Evolutionary conservation across 2,797 vertebrate species (phyloP), one percentile per base, ranked within the genome.

Genomic region (Halcyon leucocephala): DNA sequence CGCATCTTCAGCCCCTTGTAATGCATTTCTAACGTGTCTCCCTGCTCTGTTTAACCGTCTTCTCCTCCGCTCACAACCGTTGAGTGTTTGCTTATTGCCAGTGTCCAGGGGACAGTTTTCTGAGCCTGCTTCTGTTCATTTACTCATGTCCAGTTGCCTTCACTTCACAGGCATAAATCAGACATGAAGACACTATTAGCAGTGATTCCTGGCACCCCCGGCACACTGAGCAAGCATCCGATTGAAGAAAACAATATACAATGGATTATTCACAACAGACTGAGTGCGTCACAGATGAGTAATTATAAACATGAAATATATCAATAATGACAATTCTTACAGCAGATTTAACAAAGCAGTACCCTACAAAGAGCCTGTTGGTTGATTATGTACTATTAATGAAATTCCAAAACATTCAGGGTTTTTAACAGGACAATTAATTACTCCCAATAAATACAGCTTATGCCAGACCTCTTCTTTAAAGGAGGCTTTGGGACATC

Each of bases 241-340:
- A 65, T 58, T 93, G 73, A 81, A 81, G 90, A 82, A 64, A 85
- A 87, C 66, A 79, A 92, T 95, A 93, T 69, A 94, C 90, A 96
- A 96, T 89, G 86, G 89, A 79, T 97, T 97, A 97, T 93, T 98
- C 97, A 97, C 76, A 95, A 64, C 49, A 79, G 57, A 55, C 87
- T 18, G 92, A 86, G 65, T 91, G 69, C 84, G 54, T 97, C 97
- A 96, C 35, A 58, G 51, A 95, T 87, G 89, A 93, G 86, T 95
- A 96, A 93, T 74, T 96, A 95, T 72, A 92, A 93, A 97, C 95
- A 96, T 91, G 94, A 90, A 93, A 94, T 84, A 90, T 84, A 94
- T 91, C 95, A 96, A 91, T 97, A 95, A 96, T 48, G 91, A 90
- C 90, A 88, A 88, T 89, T 95, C 96, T 95, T 89, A 73, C 90